These are phyloP conservation scores for Prunella fulvescens DNA, from an alignment of 2,113 vertebrate genomes.

Conservation along the genomic window DNA sequence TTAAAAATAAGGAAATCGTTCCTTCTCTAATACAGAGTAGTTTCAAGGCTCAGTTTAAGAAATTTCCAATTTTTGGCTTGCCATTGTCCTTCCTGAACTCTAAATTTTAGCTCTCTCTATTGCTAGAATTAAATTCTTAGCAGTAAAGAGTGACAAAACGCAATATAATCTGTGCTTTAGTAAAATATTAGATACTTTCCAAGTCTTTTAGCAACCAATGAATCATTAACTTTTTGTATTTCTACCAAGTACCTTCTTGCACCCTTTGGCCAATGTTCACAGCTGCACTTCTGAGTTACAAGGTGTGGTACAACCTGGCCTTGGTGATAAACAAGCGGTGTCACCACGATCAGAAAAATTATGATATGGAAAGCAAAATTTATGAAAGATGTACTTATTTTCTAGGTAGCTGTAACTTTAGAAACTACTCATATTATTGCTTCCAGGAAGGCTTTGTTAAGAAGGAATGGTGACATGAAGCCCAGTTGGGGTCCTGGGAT, in stretches of 20 bases:
- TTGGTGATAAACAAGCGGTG: not conserved
- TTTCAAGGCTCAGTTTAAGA: not conserved
- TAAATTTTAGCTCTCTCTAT: not conserved
- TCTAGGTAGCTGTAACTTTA: not conserved
- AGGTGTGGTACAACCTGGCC: not conserved
- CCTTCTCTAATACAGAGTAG: not conserved
- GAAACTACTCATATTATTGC: not conserved
- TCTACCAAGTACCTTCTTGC: not conserved
- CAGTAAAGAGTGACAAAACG: not conserved
- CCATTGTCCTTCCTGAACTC: not conserved
- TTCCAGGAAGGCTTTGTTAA: not conserved
- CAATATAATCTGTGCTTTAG: not conserved
- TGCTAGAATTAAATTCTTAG: not conserved
- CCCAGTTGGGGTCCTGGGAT: not conserved
- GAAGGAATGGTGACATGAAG: not conserved
- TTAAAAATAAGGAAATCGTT: not conserved
- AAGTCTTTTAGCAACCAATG: not conserved
- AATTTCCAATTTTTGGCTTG: not conserved
- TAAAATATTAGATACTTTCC: not conserved
- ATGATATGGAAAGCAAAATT: not conserved
- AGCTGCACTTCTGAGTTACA: not conserved
- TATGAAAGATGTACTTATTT: not conserved
- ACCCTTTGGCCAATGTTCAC: not conserved
- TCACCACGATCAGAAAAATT: not conserved
- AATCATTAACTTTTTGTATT: not conserved